Conservation (phyloP, 2,888 invertebrate species). For the Perizoma flavofasciatum region DNA sequence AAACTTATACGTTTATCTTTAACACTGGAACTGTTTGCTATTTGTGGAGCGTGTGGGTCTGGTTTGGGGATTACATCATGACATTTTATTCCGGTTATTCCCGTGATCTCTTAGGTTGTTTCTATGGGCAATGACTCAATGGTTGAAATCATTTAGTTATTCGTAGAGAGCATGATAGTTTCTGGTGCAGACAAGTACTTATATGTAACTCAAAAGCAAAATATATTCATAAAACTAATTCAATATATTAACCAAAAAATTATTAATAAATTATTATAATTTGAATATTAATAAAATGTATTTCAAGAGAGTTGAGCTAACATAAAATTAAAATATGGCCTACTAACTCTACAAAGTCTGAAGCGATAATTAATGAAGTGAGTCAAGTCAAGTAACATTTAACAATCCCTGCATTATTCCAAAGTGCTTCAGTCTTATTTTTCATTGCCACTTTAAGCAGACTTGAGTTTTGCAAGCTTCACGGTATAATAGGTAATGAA, state of each 20-base stretch:
- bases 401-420: constrained; percentile 17
- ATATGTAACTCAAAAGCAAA: not conserved
- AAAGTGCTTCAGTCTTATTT: constrained; percentile 11
- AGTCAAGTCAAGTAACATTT: constrained; percentile 12
- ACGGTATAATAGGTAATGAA: constrained; percentile 24
- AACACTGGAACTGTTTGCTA: constrained; percentile 6
- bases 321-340: constrained; percentile 21
- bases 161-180: not conserved
- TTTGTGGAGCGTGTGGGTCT: constrained; percentile 23
- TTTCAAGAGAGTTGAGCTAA: constrained; percentile 2
- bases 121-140: not conserved
- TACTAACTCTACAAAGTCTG: constrained; percentile 5
- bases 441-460: constrained; percentile 8
- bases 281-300: no score
- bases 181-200: not conserved
- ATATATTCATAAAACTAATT: not conserved
- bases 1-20: constrained; percentile 10
- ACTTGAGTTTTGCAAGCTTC: constrained; percentile 25
- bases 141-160: not conserved
- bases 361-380: constrained; percentile 13
- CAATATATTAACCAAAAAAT: no score
- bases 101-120: constrained; percentile 6
- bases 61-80: constrained; percentile 28
- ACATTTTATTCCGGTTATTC: constrained; percentile 18
- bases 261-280: no score